Evolutionary conservation across 2,888 invertebrate genomes (phyloP).

Genomic region (Caenorhabditis wallacei): DNA sequence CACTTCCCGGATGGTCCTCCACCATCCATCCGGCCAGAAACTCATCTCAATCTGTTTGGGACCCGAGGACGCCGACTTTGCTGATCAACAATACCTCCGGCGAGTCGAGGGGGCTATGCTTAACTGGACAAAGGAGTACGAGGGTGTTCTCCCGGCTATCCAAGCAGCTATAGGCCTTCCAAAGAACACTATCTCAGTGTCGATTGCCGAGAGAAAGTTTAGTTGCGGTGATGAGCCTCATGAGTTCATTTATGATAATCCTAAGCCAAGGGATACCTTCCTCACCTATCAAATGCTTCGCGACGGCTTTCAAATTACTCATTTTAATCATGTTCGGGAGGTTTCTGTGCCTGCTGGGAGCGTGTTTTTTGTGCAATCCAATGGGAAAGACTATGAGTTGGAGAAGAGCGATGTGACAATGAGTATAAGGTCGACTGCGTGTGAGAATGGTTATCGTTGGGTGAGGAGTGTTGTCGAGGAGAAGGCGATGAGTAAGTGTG

Average conservation of each 20-base stretch:
- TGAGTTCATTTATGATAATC: not conserved
- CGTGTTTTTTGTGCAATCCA: conserved; percentile 9
- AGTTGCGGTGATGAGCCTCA: not conserved
- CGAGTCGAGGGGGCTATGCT: not conserved
- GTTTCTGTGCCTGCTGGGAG: conserved; percentile 5
- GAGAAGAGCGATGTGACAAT: not conserved
- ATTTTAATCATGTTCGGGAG: conserved; percentile 4
- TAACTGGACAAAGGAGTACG: not conserved
- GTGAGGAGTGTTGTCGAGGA: no score
- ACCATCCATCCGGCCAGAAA: not conserved
- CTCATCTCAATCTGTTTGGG: not conserved
- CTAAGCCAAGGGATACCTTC: not conserved
- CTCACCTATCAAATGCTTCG: conserved; percentile 20
- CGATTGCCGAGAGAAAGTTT: not conserved
- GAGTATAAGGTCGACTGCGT: no score
- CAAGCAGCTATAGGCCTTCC: no score
- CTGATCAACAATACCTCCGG: not conserved
- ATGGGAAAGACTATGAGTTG: not conserved
- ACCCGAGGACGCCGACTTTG: not conserved
- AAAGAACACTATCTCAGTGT: no score
- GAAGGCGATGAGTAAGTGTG: no score
- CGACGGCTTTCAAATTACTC: conserved; percentile 7
- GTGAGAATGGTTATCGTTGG: no score
- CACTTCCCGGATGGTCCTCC: not conserved
- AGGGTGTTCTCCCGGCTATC: not conserved